phyloP scores from a whole-genome alignment of 2,797 vertebrate species.

The Lepilemur septentrionalis region DNA sequence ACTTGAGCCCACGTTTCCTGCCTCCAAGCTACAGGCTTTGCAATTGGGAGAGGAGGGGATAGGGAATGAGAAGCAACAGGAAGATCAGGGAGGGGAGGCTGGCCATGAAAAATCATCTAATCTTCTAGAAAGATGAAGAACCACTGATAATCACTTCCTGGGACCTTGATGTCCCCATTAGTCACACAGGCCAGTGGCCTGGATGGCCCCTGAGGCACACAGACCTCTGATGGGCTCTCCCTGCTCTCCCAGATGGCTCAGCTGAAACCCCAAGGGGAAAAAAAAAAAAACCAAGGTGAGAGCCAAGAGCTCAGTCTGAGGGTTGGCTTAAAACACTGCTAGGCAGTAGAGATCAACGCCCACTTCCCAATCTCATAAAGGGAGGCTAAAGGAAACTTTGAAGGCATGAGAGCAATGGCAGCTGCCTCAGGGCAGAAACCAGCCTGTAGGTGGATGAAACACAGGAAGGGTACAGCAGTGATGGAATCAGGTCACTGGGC shows the following conservation, averaged over 20 bases:
- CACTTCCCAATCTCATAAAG: background rate
- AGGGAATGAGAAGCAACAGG: background rate
- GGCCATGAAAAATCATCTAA: background rate
- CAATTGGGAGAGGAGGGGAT: background rate
- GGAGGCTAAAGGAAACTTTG: background rate
- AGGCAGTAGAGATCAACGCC: background rate
- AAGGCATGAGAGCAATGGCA: background rate
- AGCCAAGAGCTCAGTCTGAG: background rate
- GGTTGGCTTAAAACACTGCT: background rate
- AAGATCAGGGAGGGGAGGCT: background rate
- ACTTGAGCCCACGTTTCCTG: background rate
- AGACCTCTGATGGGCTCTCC: background rate
- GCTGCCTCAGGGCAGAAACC: background rate
- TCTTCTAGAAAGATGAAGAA: background rate
- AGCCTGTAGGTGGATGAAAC: background rate
- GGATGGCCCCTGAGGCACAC: background rate
- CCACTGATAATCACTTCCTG: background rate
- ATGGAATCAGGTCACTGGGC: background rate
- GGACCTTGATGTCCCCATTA: slow-evolving; percentile 15
- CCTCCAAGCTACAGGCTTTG: background rate
- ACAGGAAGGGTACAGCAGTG: background rate
- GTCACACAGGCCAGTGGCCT: slow-evolving; percentile 16
- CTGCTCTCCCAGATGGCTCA: background rate
- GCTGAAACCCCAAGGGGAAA: background rate
- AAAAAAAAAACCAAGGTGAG: background rate